phyloP scores from a whole-genome alignment of 2,113 vertebrate species.

The Arizona elegans region DNA sequence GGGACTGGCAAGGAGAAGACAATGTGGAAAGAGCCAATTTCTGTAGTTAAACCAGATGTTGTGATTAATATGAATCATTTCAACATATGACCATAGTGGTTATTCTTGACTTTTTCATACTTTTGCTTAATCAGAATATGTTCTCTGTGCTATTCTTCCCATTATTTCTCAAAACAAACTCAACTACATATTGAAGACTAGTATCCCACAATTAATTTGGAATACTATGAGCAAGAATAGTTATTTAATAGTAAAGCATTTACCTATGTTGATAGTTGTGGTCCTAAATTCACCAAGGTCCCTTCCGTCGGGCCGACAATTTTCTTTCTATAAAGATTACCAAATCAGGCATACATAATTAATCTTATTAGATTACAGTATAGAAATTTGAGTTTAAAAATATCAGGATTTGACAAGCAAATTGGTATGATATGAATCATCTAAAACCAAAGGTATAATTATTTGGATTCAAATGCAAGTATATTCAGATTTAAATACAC shows the following conservation, averaged over 20 bases:
- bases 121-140: background rate
- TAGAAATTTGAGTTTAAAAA: background rate
- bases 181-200: background rate
- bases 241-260: slow-evolving; percentile 49
- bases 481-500: background rate
- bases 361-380: background rate
- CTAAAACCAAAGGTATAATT: accelerated
- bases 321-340: slow-evolving; percentile 82
- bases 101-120: background rate
- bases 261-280: slow-evolving; percentile 95
- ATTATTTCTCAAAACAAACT: background rate
- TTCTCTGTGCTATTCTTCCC: background rate
- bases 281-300: slow-evolving; percentile 91
- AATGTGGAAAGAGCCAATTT: background rate
- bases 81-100: background rate
- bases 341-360: background rate
- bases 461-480: background rate
- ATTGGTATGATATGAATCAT: background rate
- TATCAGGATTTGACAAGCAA: background rate
- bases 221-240: background rate
- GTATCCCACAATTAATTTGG: no score
- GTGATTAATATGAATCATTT: background rate
- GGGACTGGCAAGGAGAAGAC: background rate
- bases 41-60: background rate
- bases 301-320: slow-evolving; percentile 92